Conservation (phyloP, 2,888 invertebrate species). For the Macrosiphum euphorbiae region DNA sequence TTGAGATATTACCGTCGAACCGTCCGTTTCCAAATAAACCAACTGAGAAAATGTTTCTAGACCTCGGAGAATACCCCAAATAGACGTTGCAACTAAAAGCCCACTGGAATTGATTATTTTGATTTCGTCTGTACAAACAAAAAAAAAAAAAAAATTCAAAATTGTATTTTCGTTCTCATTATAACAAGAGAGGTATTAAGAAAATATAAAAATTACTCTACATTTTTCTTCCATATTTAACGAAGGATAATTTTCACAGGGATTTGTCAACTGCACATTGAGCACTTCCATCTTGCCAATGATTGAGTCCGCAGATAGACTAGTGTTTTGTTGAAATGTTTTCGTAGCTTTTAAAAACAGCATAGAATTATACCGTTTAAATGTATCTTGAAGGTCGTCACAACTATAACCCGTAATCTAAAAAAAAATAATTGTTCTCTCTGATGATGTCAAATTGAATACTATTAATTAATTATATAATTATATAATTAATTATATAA, state of each 20-base stretch:
- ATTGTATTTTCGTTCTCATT: not conserved
- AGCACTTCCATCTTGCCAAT: conserved; percentile 72
- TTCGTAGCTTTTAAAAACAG: conserved; percentile 69
- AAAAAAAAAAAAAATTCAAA: conserved; percentile 40
- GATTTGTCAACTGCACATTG: conserved; percentile 73
- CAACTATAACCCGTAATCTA: conserved; percentile 73
- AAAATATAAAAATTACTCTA: conserved; percentile 13
- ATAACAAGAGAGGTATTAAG: not conserved
- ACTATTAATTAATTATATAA: too few species aligned
- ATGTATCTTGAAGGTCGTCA: conserved; percentile 74
- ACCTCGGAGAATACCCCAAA: conserved; percentile 90
- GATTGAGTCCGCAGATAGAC: conserved; percentile 68
- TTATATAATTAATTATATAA: too few species aligned
- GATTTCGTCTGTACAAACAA: conserved; percentile 66
- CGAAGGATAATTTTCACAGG: conserved; percentile 79
- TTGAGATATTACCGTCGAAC: conserved; percentile 59
- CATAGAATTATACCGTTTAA: conserved; percentile 73
- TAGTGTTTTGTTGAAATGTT: conserved; percentile 66
- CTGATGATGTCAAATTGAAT: too few species aligned
- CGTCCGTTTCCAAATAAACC: conserved; percentile 69
- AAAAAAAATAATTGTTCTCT: conserved; percentile 53
- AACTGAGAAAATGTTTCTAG: conserved; percentile 90
- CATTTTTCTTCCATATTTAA: conserved; percentile 81
- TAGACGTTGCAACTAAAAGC: conserved; percentile 71
- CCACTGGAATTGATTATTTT: conserved; percentile 50